Conservation (phyloP, 2,113 vertebrate species). For the Oncorhynchus keta region DNA sequence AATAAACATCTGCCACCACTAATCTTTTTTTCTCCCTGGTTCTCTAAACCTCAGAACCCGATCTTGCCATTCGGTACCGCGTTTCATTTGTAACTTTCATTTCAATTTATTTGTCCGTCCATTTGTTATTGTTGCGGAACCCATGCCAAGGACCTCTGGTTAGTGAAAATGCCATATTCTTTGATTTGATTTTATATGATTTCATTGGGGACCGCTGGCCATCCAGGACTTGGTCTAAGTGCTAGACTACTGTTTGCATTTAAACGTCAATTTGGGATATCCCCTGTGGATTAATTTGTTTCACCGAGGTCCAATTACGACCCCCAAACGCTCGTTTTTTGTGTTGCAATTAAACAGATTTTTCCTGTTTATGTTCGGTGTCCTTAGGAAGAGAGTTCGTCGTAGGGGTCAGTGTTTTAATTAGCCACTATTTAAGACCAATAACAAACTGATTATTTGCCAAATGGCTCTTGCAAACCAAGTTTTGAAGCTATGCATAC, state of each 20-base stretch:
- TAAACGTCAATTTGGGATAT: conserved; percentile 91
- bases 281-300: conserved; percentile 92
- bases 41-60: conserved; percentile 9
- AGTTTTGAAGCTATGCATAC: conserved; percentile 29
- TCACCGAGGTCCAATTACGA: conserved; percentile 93
- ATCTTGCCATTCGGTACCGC: conserved; percentile 57
- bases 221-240: conserved; percentile 70
- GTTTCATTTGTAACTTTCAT: conserved; percentile 75
- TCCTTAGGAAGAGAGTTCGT: conserved; percentile 86
- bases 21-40: conserved; percentile 34
- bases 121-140: conserved; percentile 75
- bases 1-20: conserved; percentile 74
- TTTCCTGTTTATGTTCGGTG: conserved; percentile 96
- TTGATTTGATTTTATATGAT: conserved; percentile 93
- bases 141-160: conserved; percentile 81
- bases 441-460: conserved; percentile 91
- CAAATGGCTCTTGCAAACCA: conserved; percentile 76
- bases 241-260: conserved; percentile 90
- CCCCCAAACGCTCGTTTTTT: conserved; percentile 49
- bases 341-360: conserved; percentile 90
- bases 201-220: conserved; percentile 84
- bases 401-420: conserved; percentile 89
- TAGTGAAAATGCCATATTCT: conserved; percentile 88
- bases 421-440: conserved; percentile 89
- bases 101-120: conserved; percentile 73